Base-by-base conservation (phyloP, 2,797 vertebrate genomes). In the Helarctos malayanus region DNA sequence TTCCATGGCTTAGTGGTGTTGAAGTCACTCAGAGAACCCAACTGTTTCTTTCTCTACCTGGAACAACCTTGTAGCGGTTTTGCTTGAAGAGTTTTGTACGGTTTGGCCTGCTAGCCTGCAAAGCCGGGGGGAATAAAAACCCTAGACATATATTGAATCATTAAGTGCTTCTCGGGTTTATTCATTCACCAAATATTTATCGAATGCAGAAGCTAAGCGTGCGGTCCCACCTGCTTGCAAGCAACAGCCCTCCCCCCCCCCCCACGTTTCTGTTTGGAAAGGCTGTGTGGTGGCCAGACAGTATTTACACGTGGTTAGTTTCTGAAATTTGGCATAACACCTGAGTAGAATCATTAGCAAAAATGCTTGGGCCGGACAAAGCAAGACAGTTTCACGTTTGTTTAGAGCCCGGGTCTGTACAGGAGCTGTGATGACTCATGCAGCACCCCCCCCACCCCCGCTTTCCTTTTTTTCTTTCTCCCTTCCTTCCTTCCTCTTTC, bases 101-200 rank as follows among this genome's bases (percentile, higher is more conserved):
- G 90, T 91, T 95, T 95, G 93, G 81, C 86, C 69, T 83, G 21
- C 68, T 49, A 29, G 81, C 63, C 56, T 14, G 0, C 56, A 65
- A 94, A 71, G 78, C 80, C 71, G 83, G 19, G 16, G 21, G 16
- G 54, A 97, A 59, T 93, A 52, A 91, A 95, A 97, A 76, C 84
- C 68, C 68, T 88, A 76, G 68, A 35, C 29, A 19, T 87, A 41
- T 71, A 78, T 95, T 84, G 93, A 90, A 93, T 94, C 76, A 79
- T 94, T 95, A 92, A 86, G 82, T 63, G 54, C 47, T 91, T 71
- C 7, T 86, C 35, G n/a, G 38, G 84, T 95, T 96, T 86, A 92
- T 93, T 97, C 88, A 94, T 89, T 96, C 83, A 82, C 61, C 52
- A 95, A 97, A 56, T 95, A 69, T 71, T 93, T 95, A 88, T 68